A percentile compares a stretch with the other conserved stretches of the same genome.
Conservation (phyloP, 2,797 vertebrate species). For the Dryobates pubescens region DNA sequence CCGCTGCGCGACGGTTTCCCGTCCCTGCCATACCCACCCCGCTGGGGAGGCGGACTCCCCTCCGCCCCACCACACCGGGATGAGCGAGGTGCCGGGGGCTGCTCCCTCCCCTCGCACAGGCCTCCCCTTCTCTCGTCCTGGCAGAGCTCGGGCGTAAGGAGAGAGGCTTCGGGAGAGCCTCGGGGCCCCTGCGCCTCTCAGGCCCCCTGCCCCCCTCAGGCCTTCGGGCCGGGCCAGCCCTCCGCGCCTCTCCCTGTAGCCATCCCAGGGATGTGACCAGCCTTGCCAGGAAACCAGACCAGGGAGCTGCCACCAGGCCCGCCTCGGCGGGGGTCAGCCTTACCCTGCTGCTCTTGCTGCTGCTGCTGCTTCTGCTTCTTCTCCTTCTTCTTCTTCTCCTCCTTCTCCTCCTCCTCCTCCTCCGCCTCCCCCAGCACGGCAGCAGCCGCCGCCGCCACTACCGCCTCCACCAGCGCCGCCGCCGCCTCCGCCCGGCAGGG, state of each 20-base stretch:
- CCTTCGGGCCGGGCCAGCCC: background rate
- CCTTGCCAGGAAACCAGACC: background rate
- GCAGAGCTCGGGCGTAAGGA: background rate
- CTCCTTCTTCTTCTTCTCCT: background rate
- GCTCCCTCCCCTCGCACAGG: background rate
- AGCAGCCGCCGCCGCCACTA: conserved; percentile 59
- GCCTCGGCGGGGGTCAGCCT: conserved; percentile 41
- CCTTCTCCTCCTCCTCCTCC: background rate
- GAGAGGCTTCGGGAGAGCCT: background rate
- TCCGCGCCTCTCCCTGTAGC: background rate
- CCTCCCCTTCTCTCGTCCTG: background rate
- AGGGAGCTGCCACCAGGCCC: conserved; percentile 18
- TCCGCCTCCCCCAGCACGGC: conserved; percentile 55
- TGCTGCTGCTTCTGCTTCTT: background rate
- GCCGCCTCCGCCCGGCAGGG: conserved; percentile 72
- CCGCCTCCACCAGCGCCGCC: conserved; percentile 69
- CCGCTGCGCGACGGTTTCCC: background rate
- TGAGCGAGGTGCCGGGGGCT: background rate
- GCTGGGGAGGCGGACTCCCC: background rate
- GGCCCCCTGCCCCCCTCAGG: background rate
- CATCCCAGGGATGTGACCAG: background rate
- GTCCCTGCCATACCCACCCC: background rate
- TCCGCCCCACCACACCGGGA: conserved; percentile 5
- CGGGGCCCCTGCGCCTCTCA: background rate
- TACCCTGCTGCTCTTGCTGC: conserved; percentile 38